Evolutionary conservation across 2,113 vertebrate species (phyloP), one percentile per base, ranked within the genome.

Genomic region (Erythrolamprus reginae): DNA sequence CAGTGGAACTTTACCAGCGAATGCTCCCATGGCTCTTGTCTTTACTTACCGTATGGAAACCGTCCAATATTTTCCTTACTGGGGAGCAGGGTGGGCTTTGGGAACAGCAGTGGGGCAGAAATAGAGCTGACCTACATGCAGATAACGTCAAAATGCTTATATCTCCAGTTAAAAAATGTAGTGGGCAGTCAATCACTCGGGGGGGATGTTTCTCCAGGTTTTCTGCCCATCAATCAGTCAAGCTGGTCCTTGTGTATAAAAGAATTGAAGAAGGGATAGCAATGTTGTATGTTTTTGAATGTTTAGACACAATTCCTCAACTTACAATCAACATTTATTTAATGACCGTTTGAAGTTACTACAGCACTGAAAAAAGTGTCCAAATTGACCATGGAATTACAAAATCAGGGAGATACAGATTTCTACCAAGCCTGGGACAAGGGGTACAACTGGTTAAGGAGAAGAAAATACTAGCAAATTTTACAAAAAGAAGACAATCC

Each of bases 1-100:
- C 94, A 95, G 94, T 96, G 96, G 95, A 96, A 96, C 96, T 95
- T 96, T 96, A 95, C 96, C 93, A 92, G 90, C 93, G 6, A 85
- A 0, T 92, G 95, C 92, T 92, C 53, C 94, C 33, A 28, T 6
- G 12, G 33, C 86, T 33, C 10, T 21, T 4, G 2, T 58, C 23
- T 21, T 26, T 28, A n/a, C 45, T 47, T 24, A 56, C 38, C 13
- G 5, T 56, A 53, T 8, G 52, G 52, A 87, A 55, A 42, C 21
- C 38, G 1, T 77, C 33, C 33, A 21, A 77, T 38, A 77, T 42
- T 42, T 77, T 77, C 17, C 33, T 42, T 28, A 17, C 4, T 0
- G 13, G 61, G 61, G 61, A 65, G 70, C 1, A 7, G 70, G 70
- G 15, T 77, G 65, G 33, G 33, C 33, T 77, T 21, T 77, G 70